Evolutionary conservation across 2,888 invertebrate genomes (phyloP).

Genomic region (Sphecodes monilicornis): DNA sequence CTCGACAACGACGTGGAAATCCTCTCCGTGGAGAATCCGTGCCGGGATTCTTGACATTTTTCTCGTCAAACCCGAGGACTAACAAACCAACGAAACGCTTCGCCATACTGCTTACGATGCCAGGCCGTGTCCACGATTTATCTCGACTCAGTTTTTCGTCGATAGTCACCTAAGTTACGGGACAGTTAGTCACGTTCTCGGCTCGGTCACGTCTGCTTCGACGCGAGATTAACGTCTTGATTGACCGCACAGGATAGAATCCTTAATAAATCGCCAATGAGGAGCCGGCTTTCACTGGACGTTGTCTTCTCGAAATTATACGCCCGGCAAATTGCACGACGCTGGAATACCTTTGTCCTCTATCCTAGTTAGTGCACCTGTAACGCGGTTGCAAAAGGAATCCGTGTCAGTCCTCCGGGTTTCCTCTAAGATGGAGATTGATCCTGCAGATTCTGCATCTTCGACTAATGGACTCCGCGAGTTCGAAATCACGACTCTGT

Average conservation of each 20-base stretch:
- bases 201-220: not conserved
- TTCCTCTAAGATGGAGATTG: not conserved
- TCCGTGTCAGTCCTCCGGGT: not conserved
- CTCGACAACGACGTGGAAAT: slow-evolving; percentile 6
- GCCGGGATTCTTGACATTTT: not conserved
- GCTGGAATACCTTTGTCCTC: not conserved
- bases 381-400: slow-evolving; percentile 16
- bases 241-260: slow-evolving; percentile 10
- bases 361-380: not conserved
- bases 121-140: not conserved
- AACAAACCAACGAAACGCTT: not conserved
- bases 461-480: not conserved
- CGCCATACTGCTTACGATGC: not conserved
- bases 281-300: slow-evolving; percentile 36
- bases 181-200: slow-evolving; percentile 2
- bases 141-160: slow-evolving; percentile 3
- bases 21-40: not conserved
- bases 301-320: slow-evolving; percentile 37
- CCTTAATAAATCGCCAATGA: not conserved
- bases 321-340: slow-evolving; percentile 34
- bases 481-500: not conserved
- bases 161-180: not conserved
- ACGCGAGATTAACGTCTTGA: slow-evolving; percentile 12
- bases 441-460: not conserved
- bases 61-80: not conserved